A percentile compares a stretch with the other conserved stretches of the same genome.
phyloP scores from a whole-genome alignment of 2,113 vertebrate genomes.

The Zosterops pallidus region DNA sequence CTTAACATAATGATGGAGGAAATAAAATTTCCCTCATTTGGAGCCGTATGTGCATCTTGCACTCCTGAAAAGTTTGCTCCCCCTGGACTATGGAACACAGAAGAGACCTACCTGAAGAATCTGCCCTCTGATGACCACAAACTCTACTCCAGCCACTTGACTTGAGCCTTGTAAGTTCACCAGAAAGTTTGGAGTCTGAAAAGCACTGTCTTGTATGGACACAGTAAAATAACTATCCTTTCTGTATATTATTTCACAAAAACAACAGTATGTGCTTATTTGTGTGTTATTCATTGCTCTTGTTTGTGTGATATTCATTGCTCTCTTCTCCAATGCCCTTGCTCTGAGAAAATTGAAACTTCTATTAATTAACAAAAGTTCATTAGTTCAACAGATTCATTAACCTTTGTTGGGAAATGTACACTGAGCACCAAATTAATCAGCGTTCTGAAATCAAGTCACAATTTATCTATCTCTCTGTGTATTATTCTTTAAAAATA shows the following conservation, averaged over 20 bases:
- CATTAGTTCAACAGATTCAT: conserved; percentile 64
- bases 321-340: not conserved
- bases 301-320: not conserved
- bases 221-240: not conserved
- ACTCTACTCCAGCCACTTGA: not conserved
- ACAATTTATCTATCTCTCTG: conserved; percentile 1
- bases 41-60: rapidly evolving
- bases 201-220: not conserved
- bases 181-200: not conserved
- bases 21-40: not conserved
- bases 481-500: not conserved
- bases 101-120: not conserved
- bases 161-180: not conserved
- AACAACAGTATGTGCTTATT: not conserved
- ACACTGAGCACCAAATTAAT: conserved; percentile 64
- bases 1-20: not conserved
- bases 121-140: not conserved
- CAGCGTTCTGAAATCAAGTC: conserved; percentile 43
- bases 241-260: not conserved
- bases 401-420: conserved; percentile 60
- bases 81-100: not conserved
- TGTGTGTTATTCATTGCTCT: not conserved
- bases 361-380: conserved; percentile 62
- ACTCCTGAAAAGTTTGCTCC: not conserved
- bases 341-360: conserved; percentile 48